Conservation (phyloP, 2,888 invertebrate species). For the Mythimna vitellina region DNA sequence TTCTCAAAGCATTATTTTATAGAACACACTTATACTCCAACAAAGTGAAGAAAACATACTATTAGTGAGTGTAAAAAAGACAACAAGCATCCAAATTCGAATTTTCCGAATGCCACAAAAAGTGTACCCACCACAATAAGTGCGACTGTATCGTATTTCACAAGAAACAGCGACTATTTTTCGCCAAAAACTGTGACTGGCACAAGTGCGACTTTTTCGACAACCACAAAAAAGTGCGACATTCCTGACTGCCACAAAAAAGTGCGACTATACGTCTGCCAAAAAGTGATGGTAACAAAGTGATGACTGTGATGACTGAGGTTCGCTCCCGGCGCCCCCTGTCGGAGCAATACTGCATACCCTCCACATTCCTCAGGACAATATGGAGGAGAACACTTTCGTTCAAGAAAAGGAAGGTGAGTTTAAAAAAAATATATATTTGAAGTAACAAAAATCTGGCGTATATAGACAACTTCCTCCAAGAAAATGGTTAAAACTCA, state of each 20-base stretch:
- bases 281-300: constrained; percentile 59
- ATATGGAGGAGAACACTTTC: constrained; percentile 86
- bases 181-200: background rate
- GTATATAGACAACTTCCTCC: no score
- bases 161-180: background rate
- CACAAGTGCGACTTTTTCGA: background rate
- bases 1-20: background rate
- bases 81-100: background rate
- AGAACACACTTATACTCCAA: background rate
- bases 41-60: background rate
- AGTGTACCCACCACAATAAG: constrained; percentile 9
- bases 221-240: constrained; percentile 7
- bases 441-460: background rate
- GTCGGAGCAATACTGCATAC: constrained; percentile 77
- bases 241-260: background rate
- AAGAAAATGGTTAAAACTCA: no score
- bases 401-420: constrained; percentile 85
- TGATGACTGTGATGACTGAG: constrained; percentile 87
- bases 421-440: constrained; percentile 31
- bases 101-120: background rate
- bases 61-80: background rate
- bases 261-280: constrained; percentile 25
- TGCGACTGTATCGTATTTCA: background rate
- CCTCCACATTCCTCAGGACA: constrained; percentile 78
- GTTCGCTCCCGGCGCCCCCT: constrained; percentile 75